phyloP scores from a whole-genome alignment of 2,797 vertebrate genomes.

The Octomys mimax region DNA sequence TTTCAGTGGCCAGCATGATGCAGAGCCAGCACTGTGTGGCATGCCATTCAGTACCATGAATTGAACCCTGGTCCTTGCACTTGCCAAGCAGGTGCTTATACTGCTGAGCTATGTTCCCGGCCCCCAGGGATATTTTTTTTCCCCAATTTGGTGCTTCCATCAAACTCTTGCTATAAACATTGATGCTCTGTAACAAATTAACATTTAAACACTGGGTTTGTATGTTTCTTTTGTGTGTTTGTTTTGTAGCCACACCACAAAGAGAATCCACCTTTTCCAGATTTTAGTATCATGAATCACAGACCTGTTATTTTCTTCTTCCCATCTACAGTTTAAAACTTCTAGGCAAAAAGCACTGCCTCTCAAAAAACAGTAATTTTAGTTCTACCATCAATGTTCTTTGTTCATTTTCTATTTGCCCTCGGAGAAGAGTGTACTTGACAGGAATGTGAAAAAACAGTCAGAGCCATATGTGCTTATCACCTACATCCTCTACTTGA shows the following conservation, averaged over 20 bases:
- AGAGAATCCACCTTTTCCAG: slow-evolving; percentile 80
- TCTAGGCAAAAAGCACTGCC: slow-evolving; percentile 70
- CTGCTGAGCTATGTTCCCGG: too few relatives aligned
- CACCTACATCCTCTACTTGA: neutral
- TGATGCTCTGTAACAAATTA: slow-evolving; percentile 72
- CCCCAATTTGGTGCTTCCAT: slow-evolving; percentile 28
- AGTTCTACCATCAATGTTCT: slow-evolving; percentile 40
- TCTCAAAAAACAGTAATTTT: slow-evolving; percentile 47
- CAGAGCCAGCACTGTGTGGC: too few relatives aligned
- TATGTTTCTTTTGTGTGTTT: slow-evolving; percentile 62
- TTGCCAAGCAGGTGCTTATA: too few relatives aligned
- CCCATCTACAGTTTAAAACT: slow-evolving; percentile 72
- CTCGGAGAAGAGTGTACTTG: slow-evolving; percentile 29
- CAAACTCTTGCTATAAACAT: slow-evolving; percentile 70
- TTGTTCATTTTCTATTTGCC: slow-evolving; percentile 60
- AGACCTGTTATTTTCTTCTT: slow-evolving; percentile 77
- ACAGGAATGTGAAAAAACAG: neutral
- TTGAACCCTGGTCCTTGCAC: too few relatives aligned
- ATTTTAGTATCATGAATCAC: slow-evolving; percentile 73
- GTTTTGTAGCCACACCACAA: slow-evolving; percentile 75
- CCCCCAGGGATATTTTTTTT: neutral
- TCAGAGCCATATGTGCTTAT: neutral
- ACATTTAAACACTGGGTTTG: slow-evolving; percentile 75
- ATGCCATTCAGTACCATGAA: too few relatives aligned
- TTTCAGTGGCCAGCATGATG: too few relatives aligned